A percentile compares a stretch with the other conserved stretches of the same genome.
Evolutionary conservation across 1,140 invertebrate species (phyloP).

Genomic region (Sipha flava): DNA sequence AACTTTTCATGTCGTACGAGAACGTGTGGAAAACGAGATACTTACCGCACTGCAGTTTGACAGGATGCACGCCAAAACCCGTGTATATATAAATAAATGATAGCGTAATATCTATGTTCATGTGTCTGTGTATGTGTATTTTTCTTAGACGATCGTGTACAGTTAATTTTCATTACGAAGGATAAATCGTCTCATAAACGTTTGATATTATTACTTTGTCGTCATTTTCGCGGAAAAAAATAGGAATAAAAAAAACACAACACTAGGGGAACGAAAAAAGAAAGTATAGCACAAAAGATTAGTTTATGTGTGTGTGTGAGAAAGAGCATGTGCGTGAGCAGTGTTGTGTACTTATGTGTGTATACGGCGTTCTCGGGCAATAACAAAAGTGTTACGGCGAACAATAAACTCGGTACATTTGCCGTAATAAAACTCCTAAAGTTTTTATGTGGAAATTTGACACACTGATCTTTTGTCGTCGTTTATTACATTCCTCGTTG

Average conservation of each 20-base stretch:
- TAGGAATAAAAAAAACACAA: too few species aligned
- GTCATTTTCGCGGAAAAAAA: neutral
- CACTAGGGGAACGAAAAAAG: neutral
- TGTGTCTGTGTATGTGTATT: neutral
- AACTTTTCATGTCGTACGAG: too few species aligned
- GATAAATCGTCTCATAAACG: constrained; percentile 16
- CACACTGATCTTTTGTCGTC: neutral
- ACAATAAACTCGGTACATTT: neutral
- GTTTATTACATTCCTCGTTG: neutral
- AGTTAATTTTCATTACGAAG: neutral
- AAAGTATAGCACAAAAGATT: neutral
- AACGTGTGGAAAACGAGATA: too few species aligned
- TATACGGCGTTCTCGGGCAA: neutral
- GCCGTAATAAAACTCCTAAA: neutral
- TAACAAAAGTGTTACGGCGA: neutral
- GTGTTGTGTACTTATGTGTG: neutral
- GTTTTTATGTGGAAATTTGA: constrained; percentile 5
- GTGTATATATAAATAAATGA: too few species aligned
- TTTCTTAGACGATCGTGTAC: neutral
- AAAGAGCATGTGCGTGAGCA: too few species aligned
- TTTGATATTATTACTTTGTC: constrained; percentile 21
- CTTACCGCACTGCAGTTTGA: too few species aligned
- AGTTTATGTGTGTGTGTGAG: neutral
- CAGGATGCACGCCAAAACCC: too few species aligned
- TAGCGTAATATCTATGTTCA: too few species aligned